Base-by-base conservation (phyloP, 2,113 vertebrate genomes). In the Platichthys stellatus region DNA sequence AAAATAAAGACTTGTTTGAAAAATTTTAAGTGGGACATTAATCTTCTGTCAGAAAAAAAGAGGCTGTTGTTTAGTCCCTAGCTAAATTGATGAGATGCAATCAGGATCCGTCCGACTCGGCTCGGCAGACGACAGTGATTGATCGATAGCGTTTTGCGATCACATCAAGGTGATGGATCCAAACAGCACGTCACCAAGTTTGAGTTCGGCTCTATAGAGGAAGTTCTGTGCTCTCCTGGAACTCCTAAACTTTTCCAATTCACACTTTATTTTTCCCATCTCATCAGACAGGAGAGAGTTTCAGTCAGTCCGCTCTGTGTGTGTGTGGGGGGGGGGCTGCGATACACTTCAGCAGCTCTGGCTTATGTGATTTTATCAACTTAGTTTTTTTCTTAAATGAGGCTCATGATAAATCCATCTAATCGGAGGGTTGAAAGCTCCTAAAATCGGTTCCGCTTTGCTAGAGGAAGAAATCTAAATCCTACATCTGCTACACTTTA, bases 281-380 rank as follows among this genome's bases (percentile, higher is more conserved):
- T 81, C 76, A 89, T 88, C 78, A 85, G 67, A 43, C 65, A 66
- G 69, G 69, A 85, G 31, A 31, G 86, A 72, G 26, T 63, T 87
- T 89, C 74, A 86, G 84, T 78, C 71, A 77, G 76, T 43, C 20
- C 47, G 67, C 35, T 89, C 78, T 86, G 85, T 87, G 66, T 84
- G 26, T 26, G 28, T 28, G 28, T 28, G 26, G 26, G 65, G 43
- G 74, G 77, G 71, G 75, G 72, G 62, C 81, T 81, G 76, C 80
- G 81, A 89, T 90, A 86, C 78, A 76, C 83, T 73, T 75, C 69
- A 81, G 73, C 70, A 43, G 74, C 63, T 67, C 78, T 83, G 83
- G 82, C 86, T 93, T 89, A 90, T 89, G 73, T 65, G 87, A 91
- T 90, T 80, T 74, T 86, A 92, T 91, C 80, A 85, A 74, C 70